phyloP scores from a whole-genome alignment of 2,113 vertebrate species.

The Festucalex cinctus region DNA sequence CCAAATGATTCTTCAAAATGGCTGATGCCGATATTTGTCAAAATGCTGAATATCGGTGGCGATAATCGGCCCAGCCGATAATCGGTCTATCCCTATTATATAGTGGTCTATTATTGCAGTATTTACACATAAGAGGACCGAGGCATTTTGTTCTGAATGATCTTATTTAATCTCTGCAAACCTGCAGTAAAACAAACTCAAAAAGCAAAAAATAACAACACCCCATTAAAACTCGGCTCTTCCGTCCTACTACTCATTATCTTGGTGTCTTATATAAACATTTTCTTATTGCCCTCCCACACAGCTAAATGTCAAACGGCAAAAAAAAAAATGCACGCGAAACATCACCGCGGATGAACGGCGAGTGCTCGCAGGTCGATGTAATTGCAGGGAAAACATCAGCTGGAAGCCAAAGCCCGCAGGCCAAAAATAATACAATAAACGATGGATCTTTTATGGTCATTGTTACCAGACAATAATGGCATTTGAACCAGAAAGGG shows the following conservation, averaged over 20 bases:
- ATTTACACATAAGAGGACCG: background rate
- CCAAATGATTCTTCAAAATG: too few relatives aligned
- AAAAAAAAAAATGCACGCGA: background rate
- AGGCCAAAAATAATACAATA: background rate
- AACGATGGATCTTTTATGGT: background rate
- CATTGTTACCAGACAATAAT: background rate
- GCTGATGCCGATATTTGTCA: too few relatives aligned
- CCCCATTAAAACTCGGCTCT: background rate
- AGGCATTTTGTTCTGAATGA: background rate
- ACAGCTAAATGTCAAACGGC: background rate
- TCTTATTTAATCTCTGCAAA: background rate
- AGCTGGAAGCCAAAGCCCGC: background rate
- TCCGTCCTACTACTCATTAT: constrained; percentile 1
- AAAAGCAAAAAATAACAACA: background rate
- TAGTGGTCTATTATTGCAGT: background rate
- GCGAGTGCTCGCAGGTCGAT: background rate
- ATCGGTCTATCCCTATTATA: too few relatives aligned
- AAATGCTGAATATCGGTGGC: too few relatives aligned
- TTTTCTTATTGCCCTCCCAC: constrained; percentile 3
- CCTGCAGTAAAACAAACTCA: too few relatives aligned
- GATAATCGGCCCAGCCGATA: too few relatives aligned
- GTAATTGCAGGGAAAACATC: background rate
- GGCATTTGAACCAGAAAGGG: too few relatives aligned
- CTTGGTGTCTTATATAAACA: background rate
- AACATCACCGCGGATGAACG: background rate